A percentile compares a stretch with the other conserved stretches of the same genome.
phyloP scores from a whole-genome alignment of 2,113 vertebrate species.

The Macroglossus sobrinus region DNA sequence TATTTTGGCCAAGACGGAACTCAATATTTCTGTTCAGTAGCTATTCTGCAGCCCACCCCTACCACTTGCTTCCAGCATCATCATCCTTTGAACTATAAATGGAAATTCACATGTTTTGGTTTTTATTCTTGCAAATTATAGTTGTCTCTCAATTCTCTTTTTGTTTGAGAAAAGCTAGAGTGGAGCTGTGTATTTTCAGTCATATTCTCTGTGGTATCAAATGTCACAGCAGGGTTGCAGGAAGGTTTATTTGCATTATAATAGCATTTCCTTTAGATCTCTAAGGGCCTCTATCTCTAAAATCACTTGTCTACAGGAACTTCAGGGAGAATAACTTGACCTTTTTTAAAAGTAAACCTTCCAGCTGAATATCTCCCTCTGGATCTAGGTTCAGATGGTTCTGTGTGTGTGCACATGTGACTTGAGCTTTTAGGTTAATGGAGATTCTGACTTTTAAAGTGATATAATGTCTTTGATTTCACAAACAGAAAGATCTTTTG shows the following conservation, averaged over 20 bases:
- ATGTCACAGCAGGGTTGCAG: constrained; percentile 67
- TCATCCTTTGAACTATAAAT: constrained; percentile 47
- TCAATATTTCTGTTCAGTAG: constrained; percentile 37
- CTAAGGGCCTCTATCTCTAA: constrained; percentile 52
- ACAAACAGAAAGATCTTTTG: not conserved
- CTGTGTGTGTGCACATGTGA: not conserved
- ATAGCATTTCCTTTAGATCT: constrained; percentile 69
- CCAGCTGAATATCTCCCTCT: constrained; percentile 51
- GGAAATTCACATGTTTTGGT: constrained; percentile 37
- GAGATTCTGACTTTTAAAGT: constrained; percentile 51
- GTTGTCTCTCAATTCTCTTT: constrained; percentile 59
- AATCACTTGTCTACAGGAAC: constrained; percentile 69
- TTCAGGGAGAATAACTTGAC: constrained; percentile 67
- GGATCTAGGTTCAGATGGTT: constrained; percentile 55
- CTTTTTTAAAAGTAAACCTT: constrained; percentile 74
- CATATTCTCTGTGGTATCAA: constrained; percentile 65
- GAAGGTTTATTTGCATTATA: constrained; percentile 71
- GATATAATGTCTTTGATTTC: constrained; percentile 21
- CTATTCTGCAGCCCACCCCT: not conserved
- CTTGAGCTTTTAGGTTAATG: constrained; percentile 53
- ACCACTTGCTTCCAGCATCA: not conserved
- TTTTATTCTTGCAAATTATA: constrained; percentile 53
- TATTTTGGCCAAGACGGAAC: constrained; percentile 9
- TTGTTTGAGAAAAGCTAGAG: constrained; percentile 59
- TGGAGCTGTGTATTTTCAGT: constrained; percentile 52